Evolutionary conservation across 2,797 vertebrate genomes (phyloP), one percentile per base, ranked within the genome.

Genomic region (Aplochiton taeniatus): DNA sequence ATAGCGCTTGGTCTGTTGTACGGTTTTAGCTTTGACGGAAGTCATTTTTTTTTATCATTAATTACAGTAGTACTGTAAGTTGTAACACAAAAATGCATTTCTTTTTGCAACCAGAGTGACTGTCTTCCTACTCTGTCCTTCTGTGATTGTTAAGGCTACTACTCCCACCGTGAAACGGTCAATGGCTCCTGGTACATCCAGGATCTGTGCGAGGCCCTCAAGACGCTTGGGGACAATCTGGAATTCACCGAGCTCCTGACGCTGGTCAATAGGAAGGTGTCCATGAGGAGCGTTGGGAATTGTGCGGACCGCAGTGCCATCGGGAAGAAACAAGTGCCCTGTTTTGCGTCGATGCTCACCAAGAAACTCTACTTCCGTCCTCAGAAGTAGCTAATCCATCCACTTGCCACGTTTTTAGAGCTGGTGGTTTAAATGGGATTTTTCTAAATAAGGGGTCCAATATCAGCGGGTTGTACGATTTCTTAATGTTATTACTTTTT

Each of bases 261-360:
- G 0, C 71, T 98, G 9, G 96, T 99, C 65, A 99, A 99, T 84
- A 93, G 96, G 74, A 97, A 93, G 63, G 98, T 99, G 49, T 94
- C 96, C 0, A 78, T 87, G 69, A 94, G 97, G 70, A 91, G 61
- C 0, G 96, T 99, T 1, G 84, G 59, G 1, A 20, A 54, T 0
- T 81, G 82, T 73, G 81, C 0, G 0, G 93, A 95, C 56, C 66
- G 0, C 0, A 83, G 4, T 0, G 88, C 93, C 4, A 87, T 95
- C 3, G 96, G 97, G 20, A 99, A 99, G 83, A 99, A 99, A 74
- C 98, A 99, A 86, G 92, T 98, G 1, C 96, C 98, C 20, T 99
- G 96, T 78, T 99, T 98, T 78, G 93, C 94, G 8, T 99, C 98
- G 0, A 99, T 99, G 98, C 88, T 99, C 69, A 99, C 97, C 12